Conservation (phyloP, 2,888 invertebrate species). For the Ctenicera cuprea region DNA sequence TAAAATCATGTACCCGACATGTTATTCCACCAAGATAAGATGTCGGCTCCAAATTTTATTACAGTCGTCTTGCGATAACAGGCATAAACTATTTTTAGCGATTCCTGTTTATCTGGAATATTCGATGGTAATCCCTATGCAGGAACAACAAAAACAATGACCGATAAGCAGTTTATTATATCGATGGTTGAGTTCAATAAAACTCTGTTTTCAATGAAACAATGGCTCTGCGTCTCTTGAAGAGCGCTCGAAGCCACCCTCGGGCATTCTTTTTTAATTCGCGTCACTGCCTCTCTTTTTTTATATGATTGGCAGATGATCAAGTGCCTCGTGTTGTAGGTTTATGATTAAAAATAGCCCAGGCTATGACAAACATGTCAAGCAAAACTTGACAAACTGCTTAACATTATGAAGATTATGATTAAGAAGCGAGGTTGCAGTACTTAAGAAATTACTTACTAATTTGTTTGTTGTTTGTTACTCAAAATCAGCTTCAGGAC, state of each 20-base stretch:
- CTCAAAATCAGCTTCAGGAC: background rate
- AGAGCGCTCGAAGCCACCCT: constrained; percentile 58
- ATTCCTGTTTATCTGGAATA: constrained; percentile 21
- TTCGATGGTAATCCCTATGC: constrained; percentile 22
- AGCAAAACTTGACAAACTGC: background rate
- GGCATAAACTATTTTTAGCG: constrained; percentile 24
- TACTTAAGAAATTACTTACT: background rate
- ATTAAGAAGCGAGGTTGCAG: background rate
- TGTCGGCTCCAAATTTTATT: constrained; percentile 35
- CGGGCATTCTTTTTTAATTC: constrained; percentile 58
- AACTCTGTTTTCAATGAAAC: constrained; percentile 53
- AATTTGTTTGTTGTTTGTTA: constrained; percentile 10
- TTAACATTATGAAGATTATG: background rate
- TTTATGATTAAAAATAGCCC: constrained; percentile 22
- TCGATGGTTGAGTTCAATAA: constrained; percentile 57
- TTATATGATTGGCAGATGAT: constrained; percentile 61
- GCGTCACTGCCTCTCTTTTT: constrained; percentile 54
- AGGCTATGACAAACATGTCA: constrained; percentile 14
- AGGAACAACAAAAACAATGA: constrained; percentile 52
- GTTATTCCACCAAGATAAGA: background rate
- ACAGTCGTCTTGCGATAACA: constrained; percentile 9
- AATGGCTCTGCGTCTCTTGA: constrained; percentile 50
- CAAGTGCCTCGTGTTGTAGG: constrained; percentile 57
- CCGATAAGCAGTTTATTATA: constrained; percentile 58
- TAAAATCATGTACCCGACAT: background rate